A percentile compares a stretch with the other conserved stretches of the same genome.
Evolutionary conservation across 1,140 invertebrate species (phyloP).

Genomic region (Cephus cinctus): DNA sequence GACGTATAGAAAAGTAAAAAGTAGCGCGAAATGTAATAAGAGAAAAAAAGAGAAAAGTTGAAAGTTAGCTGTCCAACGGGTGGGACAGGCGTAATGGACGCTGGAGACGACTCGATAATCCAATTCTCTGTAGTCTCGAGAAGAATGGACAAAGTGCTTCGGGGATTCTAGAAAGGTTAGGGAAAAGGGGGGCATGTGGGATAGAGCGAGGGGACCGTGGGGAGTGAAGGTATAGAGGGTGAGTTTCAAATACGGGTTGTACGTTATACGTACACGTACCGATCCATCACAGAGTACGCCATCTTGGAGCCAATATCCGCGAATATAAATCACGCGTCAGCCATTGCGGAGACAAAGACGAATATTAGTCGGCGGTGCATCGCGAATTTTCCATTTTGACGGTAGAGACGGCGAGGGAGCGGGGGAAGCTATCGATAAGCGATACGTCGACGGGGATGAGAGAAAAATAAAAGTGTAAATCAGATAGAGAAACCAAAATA

Average conservation of each 20-base stretch:
- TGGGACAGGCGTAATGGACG: too few relatives aligned
- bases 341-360: conserved; percentile 34
- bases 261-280: conserved; percentile 5
- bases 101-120: neutral
- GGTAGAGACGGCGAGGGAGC: neutral
- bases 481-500: too few relatives aligned
- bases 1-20: too few relatives aligned
- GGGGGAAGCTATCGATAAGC: conserved; percentile 3
- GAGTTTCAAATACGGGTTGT: neutral
- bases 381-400: conserved; percentile 27
- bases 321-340: conserved; percentile 37
- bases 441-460: conserved; percentile 4
- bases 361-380: conserved; percentile 30
- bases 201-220: conserved; percentile 17
- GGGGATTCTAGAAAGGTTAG: neutral
- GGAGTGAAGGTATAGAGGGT: conserved; percentile 1
- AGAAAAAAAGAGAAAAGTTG: too few relatives aligned
- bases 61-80: too few relatives aligned
- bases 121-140: neutral
- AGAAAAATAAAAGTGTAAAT: too few relatives aligned
- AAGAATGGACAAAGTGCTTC: neutral
- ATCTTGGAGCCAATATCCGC: conserved; percentile 38
- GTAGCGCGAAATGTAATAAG: too few relatives aligned
- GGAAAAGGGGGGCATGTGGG: conserved; percentile 18
- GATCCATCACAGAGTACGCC: conserved; percentile 32